Conservation (phyloP, 2,113 vertebrate genomes). For the Xenopus tropicalis region DNA sequence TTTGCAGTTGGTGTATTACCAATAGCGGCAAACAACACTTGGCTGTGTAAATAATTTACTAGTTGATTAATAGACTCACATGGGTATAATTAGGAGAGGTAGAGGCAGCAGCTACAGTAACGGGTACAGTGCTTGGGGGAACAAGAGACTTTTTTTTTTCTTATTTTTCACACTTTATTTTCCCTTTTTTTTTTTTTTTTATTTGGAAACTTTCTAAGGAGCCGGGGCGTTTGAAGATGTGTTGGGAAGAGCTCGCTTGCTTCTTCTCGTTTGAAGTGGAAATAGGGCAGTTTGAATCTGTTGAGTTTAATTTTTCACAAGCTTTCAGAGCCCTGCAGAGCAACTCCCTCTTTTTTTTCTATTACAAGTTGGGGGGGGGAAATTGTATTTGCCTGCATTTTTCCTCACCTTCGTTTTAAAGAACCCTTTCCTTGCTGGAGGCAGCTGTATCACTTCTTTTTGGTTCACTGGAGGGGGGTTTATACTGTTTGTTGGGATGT, state of each 20-base stretch:
- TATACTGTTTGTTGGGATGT: no score
- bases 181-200: conserved; percentile 62
- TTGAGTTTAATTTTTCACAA: conserved; percentile 99
- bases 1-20: conserved; percentile 76
- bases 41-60: conserved; percentile 98
- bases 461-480: conserved; percentile 43
- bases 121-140: conserved; percentile 95
- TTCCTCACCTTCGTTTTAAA: not conserved
- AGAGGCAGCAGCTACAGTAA: conserved; percentile 92
- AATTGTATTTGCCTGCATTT: no score
- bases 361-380: conserved; percentile 75
- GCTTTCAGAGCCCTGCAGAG: conserved; percentile 87
- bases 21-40: conserved; percentile 84
- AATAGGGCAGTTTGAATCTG: conserved; percentile 99
- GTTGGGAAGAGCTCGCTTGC: conserved; percentile 91
- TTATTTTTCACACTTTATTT: conserved; percentile 77
- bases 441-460: conserved; percentile 62
- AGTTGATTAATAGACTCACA: conserved; percentile 99
- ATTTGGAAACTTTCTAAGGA: conserved; percentile 83
- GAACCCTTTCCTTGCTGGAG: no score
- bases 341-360: conserved; percentile 69
- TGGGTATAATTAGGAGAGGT: conserved; percentile 98
- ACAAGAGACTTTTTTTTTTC: conserved; percentile 75
- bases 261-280: conserved; percentile 98
- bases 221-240: conserved; percentile 87